Evolutionary conservation across 1,140 invertebrate species (phyloP).

Genomic region (Pachypeltis micranthus): DNA sequence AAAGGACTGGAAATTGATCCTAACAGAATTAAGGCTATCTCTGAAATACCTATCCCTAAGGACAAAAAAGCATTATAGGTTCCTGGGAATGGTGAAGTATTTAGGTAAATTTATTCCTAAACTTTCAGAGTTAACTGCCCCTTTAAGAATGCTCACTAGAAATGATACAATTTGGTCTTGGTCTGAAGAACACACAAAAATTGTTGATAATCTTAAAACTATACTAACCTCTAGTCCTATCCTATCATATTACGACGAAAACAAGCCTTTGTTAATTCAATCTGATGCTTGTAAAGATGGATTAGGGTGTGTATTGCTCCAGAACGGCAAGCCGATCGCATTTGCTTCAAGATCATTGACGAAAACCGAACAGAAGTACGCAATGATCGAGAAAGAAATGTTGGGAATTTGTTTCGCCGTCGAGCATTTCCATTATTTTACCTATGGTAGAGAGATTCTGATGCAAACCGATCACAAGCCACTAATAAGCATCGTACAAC

Average conservation of each 20-base stretch:
- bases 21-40: slow-evolving; percentile 33
- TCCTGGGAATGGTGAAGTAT: too few relatives aligned
- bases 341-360: slow-evolving; percentile 5
- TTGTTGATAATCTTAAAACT: too few relatives aligned
- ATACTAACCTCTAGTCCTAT: too few relatives aligned
- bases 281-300: too few relatives aligned
- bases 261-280: too few relatives aligned
- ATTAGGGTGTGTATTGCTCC: too few relatives aligned
- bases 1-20: slow-evolving; percentile 33
- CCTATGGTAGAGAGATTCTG: background rate
- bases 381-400: slow-evolving; percentile 9
- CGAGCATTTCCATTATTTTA: background rate
- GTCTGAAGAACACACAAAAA: background rate
- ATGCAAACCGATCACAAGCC: slow-evolving; percentile 10
- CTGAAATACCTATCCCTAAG: slow-evolving; percentile 29
- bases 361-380: background rate
- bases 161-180: too few relatives aligned
- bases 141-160: too few relatives aligned
- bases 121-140: too few relatives aligned
- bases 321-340: slow-evolving; percentile 1
- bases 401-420: background rate
- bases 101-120: too few relatives aligned
- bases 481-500: slow-evolving; percentile 4
- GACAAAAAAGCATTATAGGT: too few relatives aligned
- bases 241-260: too few relatives aligned